phyloP scores from a whole-genome alignment of 1,140 invertebrate genomes.

The Drosophila nigromelanica region DNA sequence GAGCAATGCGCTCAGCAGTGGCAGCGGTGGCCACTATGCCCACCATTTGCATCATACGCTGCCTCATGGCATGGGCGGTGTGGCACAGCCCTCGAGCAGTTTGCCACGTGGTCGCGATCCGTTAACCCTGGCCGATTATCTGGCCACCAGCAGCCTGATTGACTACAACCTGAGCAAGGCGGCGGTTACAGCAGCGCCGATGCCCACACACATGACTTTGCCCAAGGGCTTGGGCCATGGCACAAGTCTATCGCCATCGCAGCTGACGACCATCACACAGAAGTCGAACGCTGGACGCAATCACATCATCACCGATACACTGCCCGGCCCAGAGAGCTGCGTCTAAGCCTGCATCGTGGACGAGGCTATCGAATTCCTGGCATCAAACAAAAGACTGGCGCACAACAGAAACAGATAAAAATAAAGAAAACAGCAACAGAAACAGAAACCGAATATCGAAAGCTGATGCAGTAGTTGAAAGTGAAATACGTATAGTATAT shows the following conservation, averaged over 20 bases:
- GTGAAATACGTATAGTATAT: slow-evolving; percentile 7
- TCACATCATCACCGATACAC: slow-evolving; percentile 89
- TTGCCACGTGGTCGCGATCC: slow-evolving; percentile 64
- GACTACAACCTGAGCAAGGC: slow-evolving; percentile 80
- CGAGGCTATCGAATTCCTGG: slow-evolving; percentile 50
- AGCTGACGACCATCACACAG: slow-evolving; percentile 75
- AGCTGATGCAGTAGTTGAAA: slow-evolving; percentile 2
- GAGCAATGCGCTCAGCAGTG: slow-evolving; percentile 42
- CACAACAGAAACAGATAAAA: slow-evolving; percentile 56
- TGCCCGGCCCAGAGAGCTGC: slow-evolving; percentile 91
- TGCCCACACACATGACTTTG: slow-evolving; percentile 71
- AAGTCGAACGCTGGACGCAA: slow-evolving; percentile 84
- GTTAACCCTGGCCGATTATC: slow-evolving; percentile 76
- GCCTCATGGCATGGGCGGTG: slow-evolving; percentile 48
- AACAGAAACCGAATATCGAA: slow-evolving; percentile 37
- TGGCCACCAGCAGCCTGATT: slow-evolving; percentile 81
- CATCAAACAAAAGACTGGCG: slow-evolving; percentile 78
- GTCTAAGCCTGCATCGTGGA: slow-evolving; percentile 85
- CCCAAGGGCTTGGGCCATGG: slow-evolving; percentile 71
- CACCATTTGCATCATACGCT: slow-evolving; percentile 69
- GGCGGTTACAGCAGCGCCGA: slow-evolving; percentile 36
- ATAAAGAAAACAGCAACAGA: background rate
- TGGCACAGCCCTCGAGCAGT: slow-evolving; percentile 41
- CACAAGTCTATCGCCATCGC: slow-evolving; percentile 61
- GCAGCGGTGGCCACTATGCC: slow-evolving; percentile 40